phyloP scores from a whole-genome alignment of 2,888 invertebrate genomes.

The Lepidocyrtinus sp. region DNA sequence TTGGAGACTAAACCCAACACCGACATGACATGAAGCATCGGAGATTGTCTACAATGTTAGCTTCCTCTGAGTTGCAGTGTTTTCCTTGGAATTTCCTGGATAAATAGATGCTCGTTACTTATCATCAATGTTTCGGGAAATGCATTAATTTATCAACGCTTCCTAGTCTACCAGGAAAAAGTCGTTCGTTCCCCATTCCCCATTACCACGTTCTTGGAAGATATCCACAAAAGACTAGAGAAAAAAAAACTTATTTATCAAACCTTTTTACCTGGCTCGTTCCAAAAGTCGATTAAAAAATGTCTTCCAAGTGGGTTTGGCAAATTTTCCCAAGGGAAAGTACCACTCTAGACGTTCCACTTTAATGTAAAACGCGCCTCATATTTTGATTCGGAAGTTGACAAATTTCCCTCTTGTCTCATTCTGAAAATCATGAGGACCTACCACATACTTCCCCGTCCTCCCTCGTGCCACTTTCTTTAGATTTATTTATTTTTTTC shows the following conservation, averaged over 20 bases:
- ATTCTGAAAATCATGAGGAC: too few species aligned
- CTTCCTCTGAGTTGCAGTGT: too few species aligned
- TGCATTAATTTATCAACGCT: neutral
- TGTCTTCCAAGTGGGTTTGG: neutral
- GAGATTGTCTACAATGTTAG: too few species aligned
- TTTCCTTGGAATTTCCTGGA: neutral
- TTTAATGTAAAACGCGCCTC: neutral
- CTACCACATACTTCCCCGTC: too few species aligned
- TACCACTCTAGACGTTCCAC: neutral
- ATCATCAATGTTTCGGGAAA: neutral
- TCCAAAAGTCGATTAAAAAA: constrained; percentile 16
- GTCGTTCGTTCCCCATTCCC: neutral
- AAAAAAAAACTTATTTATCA: neutral
- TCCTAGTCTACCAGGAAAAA: neutral
- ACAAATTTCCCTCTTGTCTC: neutral
- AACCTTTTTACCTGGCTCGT: constrained; percentile 6
- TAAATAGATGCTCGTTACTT: neutral
- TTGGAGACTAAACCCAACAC: neutral
- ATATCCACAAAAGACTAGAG: neutral
- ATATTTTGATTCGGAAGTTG: neutral
- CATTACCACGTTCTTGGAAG: neutral
- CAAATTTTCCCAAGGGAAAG: neutral
- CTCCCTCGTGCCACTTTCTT: too few species aligned
- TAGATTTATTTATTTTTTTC: too few species aligned
- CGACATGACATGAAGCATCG: too few species aligned